phyloP scores from a whole-genome alignment of 2,888 invertebrate species.

The Amphipyra tragopoginis region DNA sequence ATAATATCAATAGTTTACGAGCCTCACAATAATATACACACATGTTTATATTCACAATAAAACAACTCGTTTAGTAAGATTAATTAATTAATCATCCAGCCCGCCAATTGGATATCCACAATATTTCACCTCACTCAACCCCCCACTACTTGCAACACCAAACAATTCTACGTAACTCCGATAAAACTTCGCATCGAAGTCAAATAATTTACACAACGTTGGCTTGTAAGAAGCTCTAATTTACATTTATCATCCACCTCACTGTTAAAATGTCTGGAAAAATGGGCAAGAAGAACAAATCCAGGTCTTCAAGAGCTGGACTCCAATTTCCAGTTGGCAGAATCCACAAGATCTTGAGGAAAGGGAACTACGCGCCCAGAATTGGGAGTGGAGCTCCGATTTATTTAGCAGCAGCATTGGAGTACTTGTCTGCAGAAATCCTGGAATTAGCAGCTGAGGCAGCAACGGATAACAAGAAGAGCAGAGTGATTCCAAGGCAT shows the following conservation, averaged over 20 bases:
- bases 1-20: no score
- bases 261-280: conserved; percentile 62
- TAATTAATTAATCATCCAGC: neutral
- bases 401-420: conserved; percentile 90
- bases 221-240: neutral
- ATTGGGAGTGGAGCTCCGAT: conserved; percentile 88
- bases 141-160: conserved; percentile 2
- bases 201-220: neutral
- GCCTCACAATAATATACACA: no score
- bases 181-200: neutral
- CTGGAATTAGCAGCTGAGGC: conserved; percentile 91
- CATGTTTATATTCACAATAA: no score
- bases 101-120: neutral
- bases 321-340: conserved; percentile 89
- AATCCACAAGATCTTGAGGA: conserved; percentile 89
- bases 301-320: conserved; percentile 86
- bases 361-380: conserved; percentile 91
- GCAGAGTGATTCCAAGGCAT: conserved; percentile 78
- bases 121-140: neutral
- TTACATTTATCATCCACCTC: neutral
- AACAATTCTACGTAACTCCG: conserved; percentile 1
- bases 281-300: conserved; percentile 59
- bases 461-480: conserved; percentile 92
- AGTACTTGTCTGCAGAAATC: conserved; percentile 92
- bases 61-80: no score